Conservation (phyloP, 2,113 vertebrate species). For the Macquaria ambigua region DNA sequence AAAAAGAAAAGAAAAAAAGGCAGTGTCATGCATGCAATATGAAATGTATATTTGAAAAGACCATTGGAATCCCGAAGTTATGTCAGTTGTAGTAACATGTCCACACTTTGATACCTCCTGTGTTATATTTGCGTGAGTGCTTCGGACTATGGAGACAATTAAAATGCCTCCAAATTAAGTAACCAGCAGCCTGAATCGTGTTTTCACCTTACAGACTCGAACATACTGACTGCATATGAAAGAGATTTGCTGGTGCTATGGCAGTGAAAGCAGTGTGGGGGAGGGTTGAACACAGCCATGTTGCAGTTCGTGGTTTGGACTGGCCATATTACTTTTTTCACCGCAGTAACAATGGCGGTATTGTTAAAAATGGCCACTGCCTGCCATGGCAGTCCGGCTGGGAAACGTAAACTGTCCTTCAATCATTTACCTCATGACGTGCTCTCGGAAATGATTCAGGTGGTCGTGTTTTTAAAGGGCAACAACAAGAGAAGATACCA, state of each 20-base stretch:
- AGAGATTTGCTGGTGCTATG: conserved; percentile 2
- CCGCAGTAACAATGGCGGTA: conserved; percentile 59
- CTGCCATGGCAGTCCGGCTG: conserved; percentile 28
- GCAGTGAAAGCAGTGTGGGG: conserved; percentile 39
- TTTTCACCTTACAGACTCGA: neutral
- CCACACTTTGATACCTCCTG: conserved; percentile 58
- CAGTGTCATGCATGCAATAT: conserved; percentile 57
- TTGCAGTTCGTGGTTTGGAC: conserved; percentile 43
- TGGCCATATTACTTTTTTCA: conserved; percentile 66
- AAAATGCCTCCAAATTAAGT: conserved; percentile 50
- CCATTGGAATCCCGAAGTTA: conserved; percentile 23
- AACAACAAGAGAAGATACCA: too few species aligned
- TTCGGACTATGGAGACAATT: conserved; percentile 59
- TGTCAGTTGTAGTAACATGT: conserved; percentile 40
- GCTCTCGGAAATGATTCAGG: neutral
- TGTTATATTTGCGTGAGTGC: conserved; percentile 51
- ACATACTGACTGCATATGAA: neutral
- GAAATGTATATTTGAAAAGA: conserved; percentile 38
- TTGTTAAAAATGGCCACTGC: conserved; percentile 57
- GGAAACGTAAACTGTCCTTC: conserved; percentile 36
- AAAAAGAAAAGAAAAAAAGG: neutral
- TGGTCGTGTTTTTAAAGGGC: neutral
- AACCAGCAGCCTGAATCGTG: conserved; percentile 20
- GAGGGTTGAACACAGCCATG: conserved; percentile 51
- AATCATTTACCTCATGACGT: conserved; percentile 46